Conservation (phyloP, 1,140 invertebrate genomes). For the Artemia franciscana region DNA sequence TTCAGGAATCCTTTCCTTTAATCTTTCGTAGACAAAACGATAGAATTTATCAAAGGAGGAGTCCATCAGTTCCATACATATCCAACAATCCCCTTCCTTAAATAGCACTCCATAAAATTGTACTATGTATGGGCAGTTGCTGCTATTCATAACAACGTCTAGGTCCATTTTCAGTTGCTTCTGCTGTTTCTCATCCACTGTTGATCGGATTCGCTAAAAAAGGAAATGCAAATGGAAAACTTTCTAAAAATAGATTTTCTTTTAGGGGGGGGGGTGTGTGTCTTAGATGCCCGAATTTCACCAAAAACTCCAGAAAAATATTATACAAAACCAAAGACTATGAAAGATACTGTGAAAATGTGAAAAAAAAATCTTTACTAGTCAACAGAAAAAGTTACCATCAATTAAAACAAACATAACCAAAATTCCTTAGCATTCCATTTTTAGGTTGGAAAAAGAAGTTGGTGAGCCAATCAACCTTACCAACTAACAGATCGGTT, state of each 20-base stretch:
- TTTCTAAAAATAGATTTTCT: not conserved
- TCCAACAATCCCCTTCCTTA: slow-evolving; percentile 45
- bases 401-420: no score
- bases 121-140: slow-evolving; percentile 91
- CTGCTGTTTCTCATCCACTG: slow-evolving; percentile 85
- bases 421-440: no score
- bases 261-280: no score
- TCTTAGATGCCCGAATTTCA: not conserved
- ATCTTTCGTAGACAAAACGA: slow-evolving; percentile 42
- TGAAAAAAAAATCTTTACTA: not conserved
- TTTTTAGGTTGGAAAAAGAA: no score
- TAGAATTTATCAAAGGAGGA: slow-evolving; percentile 78
- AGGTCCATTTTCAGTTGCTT: slow-evolving; percentile 96
- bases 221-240: slow-evolving; percentile 8
- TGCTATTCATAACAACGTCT: slow-evolving; percentile 84
- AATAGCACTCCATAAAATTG: slow-evolving; percentile 92
- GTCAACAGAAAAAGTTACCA: no score
- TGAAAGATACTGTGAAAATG: not conserved
- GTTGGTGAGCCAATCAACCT: no score
- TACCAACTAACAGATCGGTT: no score
- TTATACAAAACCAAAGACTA: not conserved
- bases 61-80: slow-evolving; percentile 76
- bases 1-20: slow-evolving; percentile 71
- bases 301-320: not conserved
- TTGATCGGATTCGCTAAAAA: slow-evolving; percentile 79